These are phyloP conservation scores for Xerus inauris DNA, from an alignment of 2,113 vertebrate genomes.

Conservation along the genomic window DNA sequence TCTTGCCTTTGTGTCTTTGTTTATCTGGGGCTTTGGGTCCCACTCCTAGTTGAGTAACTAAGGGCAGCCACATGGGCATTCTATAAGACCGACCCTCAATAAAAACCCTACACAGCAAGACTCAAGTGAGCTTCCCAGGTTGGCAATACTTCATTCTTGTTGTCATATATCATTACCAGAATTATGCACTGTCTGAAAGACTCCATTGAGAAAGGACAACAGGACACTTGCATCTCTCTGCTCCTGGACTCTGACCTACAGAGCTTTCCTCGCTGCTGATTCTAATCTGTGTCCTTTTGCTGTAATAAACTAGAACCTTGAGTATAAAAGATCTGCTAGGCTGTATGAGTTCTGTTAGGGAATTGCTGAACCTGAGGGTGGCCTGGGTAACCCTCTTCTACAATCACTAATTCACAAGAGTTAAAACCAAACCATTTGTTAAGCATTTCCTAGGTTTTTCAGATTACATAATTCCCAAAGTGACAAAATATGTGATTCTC, in stretches of 20 bases:
- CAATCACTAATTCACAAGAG: constrained; percentile 1
- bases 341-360: background rate
- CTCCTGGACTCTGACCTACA: background rate
- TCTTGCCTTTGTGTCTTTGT: background rate
- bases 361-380: background rate
- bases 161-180: background rate
- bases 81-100: background rate
- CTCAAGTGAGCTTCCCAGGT: background rate
- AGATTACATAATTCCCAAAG: constrained; percentile 15
- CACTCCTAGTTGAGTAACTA: background rate
- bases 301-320: background rate
- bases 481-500: background rate
- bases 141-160: background rate
- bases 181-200: background rate
- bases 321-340: background rate
- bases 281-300: background rate
- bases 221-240: background rate
- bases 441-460: constrained; percentile 6
- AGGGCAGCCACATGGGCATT: background rate
- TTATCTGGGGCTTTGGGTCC: background rate
- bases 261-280: background rate
- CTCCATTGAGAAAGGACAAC: background rate
- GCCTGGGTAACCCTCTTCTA: background rate
- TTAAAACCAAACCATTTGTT: background rate
- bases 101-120: background rate